Percentiles rank a stretch among this genome's conserved stretches.
Conservation (phyloP, 2,797 vertebrate species). For the Acanthurus leucopareius region DNA sequence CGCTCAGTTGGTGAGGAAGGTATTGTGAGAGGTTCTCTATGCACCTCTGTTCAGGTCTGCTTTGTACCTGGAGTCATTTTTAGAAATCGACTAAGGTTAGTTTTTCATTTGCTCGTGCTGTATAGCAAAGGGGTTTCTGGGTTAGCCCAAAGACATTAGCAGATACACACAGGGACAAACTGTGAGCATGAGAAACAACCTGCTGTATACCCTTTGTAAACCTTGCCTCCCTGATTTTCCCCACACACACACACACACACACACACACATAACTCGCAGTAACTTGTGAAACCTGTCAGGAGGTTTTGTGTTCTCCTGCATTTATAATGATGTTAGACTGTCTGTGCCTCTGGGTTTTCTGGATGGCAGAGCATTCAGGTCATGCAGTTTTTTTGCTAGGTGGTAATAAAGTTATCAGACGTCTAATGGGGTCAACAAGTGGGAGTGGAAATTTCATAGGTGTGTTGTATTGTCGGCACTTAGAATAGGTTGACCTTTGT, state of each 20-base stretch:
- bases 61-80: slow-evolving; percentile 53
- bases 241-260: not conserved
- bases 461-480: slow-evolving; percentile 40
- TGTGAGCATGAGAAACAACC: slow-evolving; percentile 52
- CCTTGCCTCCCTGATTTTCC: slow-evolving; percentile 9
- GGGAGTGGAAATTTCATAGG: slow-evolving; percentile 50
- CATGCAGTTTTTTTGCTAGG: slow-evolving; percentile 23
- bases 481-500: slow-evolving; percentile 58
- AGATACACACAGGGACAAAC: not conserved
- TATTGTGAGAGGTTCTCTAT: slow-evolving; percentile 41
- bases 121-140: slow-evolving; percentile 2
- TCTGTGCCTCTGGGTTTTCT: slow-evolving; percentile 46
- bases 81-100: slow-evolving; percentile 18
- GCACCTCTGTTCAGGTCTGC: slow-evolving; percentile 27
- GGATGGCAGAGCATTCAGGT: slow-evolving; percentile 49
- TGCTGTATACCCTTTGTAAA: slow-evolving; percentile 30
- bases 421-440: slow-evolving; percentile 69
- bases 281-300: slow-evolving; percentile 64
- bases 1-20: slow-evolving; percentile 22
- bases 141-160: slow-evolving; percentile 3
- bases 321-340: slow-evolving; percentile 58
- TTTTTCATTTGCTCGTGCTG: slow-evolving; percentile 40
- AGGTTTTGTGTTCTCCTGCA: slow-evolving; percentile 56
- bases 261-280: slow-evolving; percentile 17
- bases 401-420: slow-evolving; percentile 66